A percentile compares a stretch with the other conserved stretches of the same genome.
phyloP scores from a whole-genome alignment of 1,140 invertebrate genomes.

The Orchestia grillus region DNA sequence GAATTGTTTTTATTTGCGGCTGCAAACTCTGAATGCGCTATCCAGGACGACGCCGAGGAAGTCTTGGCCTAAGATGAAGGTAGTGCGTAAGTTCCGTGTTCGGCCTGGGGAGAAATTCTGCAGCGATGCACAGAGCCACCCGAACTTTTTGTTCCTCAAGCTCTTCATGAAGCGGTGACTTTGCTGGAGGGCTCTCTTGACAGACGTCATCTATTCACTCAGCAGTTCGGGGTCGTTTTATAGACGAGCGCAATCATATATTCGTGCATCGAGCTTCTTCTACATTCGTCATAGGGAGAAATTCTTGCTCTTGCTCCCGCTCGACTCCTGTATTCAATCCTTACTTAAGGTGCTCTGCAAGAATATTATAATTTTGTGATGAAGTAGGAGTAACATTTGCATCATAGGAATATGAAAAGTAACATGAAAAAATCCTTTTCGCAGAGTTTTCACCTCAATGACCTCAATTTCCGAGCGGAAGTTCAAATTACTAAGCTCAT shows the following conservation, averaged over 20 bases:
- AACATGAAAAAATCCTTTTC: no score
- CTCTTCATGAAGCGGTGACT: background rate
- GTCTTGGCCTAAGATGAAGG: background rate
- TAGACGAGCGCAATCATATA: background rate
- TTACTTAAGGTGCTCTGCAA: background rate
- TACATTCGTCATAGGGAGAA: background rate
- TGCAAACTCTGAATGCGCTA: background rate
- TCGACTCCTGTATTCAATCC: background rate
- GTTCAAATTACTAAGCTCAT: background rate
- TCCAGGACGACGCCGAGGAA: background rate
- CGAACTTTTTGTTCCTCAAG: background rate
- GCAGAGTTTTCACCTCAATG: background rate
- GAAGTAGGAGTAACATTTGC: background rate
- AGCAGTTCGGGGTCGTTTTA: background rate
- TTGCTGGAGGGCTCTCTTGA: background rate
- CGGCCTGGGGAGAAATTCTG: background rate
- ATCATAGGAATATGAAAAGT: no score
- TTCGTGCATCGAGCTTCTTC: background rate
- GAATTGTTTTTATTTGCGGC: slow-evolving; percentile 8
- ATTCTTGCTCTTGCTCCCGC: background rate
- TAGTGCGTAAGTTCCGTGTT: background rate
- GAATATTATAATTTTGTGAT: background rate
- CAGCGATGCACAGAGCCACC: background rate
- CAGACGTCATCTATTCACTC: background rate
- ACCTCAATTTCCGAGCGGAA: background rate